A percentile compares a stretch with the other conserved stretches of the same genome.
These are phyloP conservation scores for Ceratosolen solmsi DNA, from an alignment of 1,140 invertebrate genomes.

Conservation along the genomic window DNA sequence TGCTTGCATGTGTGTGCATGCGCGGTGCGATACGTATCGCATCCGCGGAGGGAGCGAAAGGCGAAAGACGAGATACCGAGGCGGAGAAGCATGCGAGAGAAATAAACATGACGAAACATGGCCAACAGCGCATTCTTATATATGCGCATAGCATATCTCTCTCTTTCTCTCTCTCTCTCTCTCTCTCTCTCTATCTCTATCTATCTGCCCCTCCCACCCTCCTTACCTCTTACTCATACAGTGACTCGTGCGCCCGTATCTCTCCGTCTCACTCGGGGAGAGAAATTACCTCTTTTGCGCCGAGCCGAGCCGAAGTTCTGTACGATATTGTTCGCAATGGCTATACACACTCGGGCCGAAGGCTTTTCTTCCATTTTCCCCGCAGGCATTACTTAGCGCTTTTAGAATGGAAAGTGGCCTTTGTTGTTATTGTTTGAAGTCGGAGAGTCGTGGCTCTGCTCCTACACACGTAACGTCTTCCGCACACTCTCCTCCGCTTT, in stretches of 20 bases:
- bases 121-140: constrained; percentile 2
- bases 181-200: background rate
- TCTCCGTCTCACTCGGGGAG: constrained; percentile 9
- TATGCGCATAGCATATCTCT: constrained; percentile 1
- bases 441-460: background rate
- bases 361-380: constrained; percentile 36
- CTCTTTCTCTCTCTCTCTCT: background rate
- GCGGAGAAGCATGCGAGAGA: constrained; percentile 7
- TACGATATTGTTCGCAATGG: constrained; percentile 11
- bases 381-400: constrained; percentile 26
- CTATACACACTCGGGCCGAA: background rate
- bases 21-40: background rate
- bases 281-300: constrained; percentile 38
- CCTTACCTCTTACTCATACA: too few relatives aligned
- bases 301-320: constrained; percentile 4
- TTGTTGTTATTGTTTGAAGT: constrained; percentile 39
- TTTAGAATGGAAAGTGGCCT: constrained; percentile 26
- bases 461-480: too few relatives aligned
- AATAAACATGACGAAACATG: constrained; percentile 44
- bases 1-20: too few relatives aligned
- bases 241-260: background rate
- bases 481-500: too few relatives aligned
- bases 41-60: background rate
- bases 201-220: too few relatives aligned
- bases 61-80: background rate